A percentile compares a stretch with the other conserved stretches of the same genome.
Evolutionary conservation across 2,888 invertebrate species (phyloP).

Genomic region (Nemoura dubitans): DNA sequence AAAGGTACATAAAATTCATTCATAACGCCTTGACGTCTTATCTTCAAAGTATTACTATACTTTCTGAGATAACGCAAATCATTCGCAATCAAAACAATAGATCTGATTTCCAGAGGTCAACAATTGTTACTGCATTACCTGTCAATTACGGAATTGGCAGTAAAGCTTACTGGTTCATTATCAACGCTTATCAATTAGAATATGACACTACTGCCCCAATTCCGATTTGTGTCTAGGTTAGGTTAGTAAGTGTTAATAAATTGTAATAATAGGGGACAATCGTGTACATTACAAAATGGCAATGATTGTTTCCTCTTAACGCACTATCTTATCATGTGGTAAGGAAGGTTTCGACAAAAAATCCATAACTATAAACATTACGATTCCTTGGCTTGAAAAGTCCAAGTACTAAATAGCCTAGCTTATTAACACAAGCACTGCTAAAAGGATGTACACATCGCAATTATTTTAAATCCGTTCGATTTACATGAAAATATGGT

Average conservation of each 20-base stretch:
- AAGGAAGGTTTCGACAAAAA: background rate
- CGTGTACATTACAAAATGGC: too few relatives aligned
- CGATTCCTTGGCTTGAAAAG: background rate
- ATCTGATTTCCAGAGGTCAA: background rate
- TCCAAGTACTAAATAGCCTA: background rate
- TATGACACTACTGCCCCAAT: background rate
- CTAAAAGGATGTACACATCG: background rate
- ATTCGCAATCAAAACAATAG: background rate
- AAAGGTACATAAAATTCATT: too few relatives aligned
- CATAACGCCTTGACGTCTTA: too few relatives aligned
- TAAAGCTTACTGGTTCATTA: background rate
- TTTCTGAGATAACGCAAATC: background rate
- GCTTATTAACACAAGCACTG: background rate
- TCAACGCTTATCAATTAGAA: background rate
- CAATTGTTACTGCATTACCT: background rate
- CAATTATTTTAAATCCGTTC: background rate
- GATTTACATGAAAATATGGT: constrained; percentile 7
- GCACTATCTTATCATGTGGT: too few relatives aligned
- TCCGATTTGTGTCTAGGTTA: background rate
- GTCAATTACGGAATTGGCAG: background rate
- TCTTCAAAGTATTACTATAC: too few relatives aligned
- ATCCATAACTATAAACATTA: background rate
- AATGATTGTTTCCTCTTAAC: too few relatives aligned
- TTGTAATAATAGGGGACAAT: too few relatives aligned
- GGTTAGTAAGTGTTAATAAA: background rate